Evolutionary conservation across 2,888 invertebrate species (phyloP).

Genomic region (Ecdyonurus torrentis): DNA sequence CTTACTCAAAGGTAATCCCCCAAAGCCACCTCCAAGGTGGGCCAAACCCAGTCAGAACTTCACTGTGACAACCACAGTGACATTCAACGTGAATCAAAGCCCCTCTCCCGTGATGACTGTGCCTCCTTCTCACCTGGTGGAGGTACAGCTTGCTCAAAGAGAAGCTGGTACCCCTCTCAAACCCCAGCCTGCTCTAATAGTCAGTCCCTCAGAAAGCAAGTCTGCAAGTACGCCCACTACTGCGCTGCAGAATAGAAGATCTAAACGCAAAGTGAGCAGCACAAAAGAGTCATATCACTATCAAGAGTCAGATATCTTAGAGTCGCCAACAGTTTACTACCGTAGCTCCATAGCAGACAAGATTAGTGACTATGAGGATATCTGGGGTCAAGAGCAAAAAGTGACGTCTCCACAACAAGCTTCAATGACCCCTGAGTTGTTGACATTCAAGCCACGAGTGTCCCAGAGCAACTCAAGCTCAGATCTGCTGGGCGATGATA

Average conservation of each 20-base stretch:
- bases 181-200: neutral
- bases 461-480: neutral
- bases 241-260: conserved; percentile 21
- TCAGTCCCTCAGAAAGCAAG: conserved; percentile 8
- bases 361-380: conserved; percentile 88
- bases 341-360: conserved; percentile 79
- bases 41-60: conserved; percentile 66
- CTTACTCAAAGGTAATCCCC: conserved; percentile 21
- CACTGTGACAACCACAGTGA: conserved; percentile 72
- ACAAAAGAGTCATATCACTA: conserved; percentile 31
- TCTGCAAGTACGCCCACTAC: conserved; percentile 17
- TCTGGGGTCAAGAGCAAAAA: conserved; percentile 51
- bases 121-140: conserved; percentile 26
- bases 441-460: conserved; percentile 20
- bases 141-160: conserved; percentile 15
- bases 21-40: conserved; percentile 73
- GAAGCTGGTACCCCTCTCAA: conserved; percentile 7
- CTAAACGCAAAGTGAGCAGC: conserved; percentile 22
- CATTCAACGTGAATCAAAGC: conserved; percentile 63
- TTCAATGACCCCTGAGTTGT: conserved; percentile 19
- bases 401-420: conserved; percentile 17
- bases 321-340: conserved; percentile 67
- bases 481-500: neutral
- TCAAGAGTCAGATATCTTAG: conserved; percentile 65
- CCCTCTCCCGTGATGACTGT: too few relatives aligned